These are phyloP conservation scores for Mechanitis messenoides DNA, from an alignment of 2,888 invertebrate species.

Conservation along the genomic window DNA sequence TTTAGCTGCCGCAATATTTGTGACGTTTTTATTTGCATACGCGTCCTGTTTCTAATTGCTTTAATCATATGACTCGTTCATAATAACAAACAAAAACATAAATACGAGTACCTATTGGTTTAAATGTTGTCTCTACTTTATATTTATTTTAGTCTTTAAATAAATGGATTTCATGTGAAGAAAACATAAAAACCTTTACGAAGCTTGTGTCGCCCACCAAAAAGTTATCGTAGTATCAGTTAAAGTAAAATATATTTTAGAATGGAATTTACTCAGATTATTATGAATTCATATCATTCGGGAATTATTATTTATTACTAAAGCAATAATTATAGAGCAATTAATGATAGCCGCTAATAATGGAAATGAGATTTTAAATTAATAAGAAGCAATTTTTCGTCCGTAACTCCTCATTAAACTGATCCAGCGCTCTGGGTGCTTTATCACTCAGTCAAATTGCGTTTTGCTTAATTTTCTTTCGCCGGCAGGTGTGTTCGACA, in stretches of 20 bases:
- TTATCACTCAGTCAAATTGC: slow-evolving; percentile 77
- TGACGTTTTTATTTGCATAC: slow-evolving; percentile 37
- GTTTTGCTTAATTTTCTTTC: slow-evolving; percentile 77
- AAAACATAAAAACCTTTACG: slow-evolving; percentile 55
- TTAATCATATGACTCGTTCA: slow-evolving; percentile 48
- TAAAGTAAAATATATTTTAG: slow-evolving; percentile 29
- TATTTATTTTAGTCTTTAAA: slow-evolving; percentile 53
- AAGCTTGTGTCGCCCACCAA: slow-evolving; percentile 50
- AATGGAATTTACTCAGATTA: slow-evolving; percentile 30
- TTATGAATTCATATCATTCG: slow-evolving; percentile 31
- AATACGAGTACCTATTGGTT: slow-evolving; percentile 33
- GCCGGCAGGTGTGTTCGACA: slow-evolving; percentile 76
- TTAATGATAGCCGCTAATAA: slow-evolving; percentile 50
- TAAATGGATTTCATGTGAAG: slow-evolving; percentile 57
- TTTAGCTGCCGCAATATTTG: slow-evolving; percentile 49
- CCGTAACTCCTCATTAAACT: slow-evolving; percentile 71
- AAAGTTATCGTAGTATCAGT: slow-evolving; percentile 39
- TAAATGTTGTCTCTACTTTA: slow-evolving; percentile 52
- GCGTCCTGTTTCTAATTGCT: slow-evolving; percentile 49
- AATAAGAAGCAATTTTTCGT: slow-evolving; percentile 67
- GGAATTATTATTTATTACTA: slow-evolving; percentile 37
- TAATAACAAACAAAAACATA: too few species aligned
- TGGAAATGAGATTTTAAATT: slow-evolving; percentile 56
- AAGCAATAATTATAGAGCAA: slow-evolving; percentile 45
- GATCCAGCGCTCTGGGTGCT: slow-evolving; percentile 68